These are phyloP conservation scores for Drosophila kurseongensis DNA, from an alignment of 1,140 invertebrate species.

Conservation along the genomic window DNA sequence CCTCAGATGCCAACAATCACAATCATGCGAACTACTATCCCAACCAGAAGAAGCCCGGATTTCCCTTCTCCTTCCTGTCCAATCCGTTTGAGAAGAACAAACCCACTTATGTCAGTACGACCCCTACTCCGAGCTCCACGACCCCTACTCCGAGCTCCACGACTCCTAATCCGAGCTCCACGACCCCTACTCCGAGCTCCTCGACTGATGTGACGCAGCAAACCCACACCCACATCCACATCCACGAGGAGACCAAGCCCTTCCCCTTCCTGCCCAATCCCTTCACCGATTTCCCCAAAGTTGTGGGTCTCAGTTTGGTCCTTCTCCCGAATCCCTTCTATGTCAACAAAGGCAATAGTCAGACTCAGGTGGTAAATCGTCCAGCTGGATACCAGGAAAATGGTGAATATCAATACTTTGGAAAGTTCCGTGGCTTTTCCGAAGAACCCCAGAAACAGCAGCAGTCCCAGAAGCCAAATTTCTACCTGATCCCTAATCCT, in stretches of 20 bases:
- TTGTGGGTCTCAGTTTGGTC: slow-evolving; percentile 42
- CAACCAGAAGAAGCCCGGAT: slow-evolving; percentile 34
- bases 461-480: slow-evolving; percentile 19
- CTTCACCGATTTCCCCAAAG: slow-evolving; percentile 46
- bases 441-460: slow-evolving; percentile 6
- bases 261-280: slow-evolving; percentile 63
- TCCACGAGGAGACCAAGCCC: slow-evolving; percentile 24
- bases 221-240: slow-evolving; percentile 8
- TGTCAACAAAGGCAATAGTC: slow-evolving; percentile 13
- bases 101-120: slow-evolving; percentile 5
- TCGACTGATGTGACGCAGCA: slow-evolving; percentile 19
- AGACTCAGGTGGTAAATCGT: not conserved
- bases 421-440: slow-evolving; percentile 32
- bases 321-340: slow-evolving; percentile 45
- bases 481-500: slow-evolving; percentile 48
- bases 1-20: slow-evolving; percentile 20
- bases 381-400: not conserved
- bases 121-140: too few relatives aligned
- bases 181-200: not conserved
- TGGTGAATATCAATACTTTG: not conserved
- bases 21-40: slow-evolving; percentile 18
- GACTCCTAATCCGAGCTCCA: not conserved
- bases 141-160: too few relatives aligned
- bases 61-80: slow-evolving; percentile 50
- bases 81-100: slow-evolving; percentile 61